Evolutionary conservation across 2,888 invertebrate genomes (phyloP).

Genomic region (Tenthredo notha): DNA sequence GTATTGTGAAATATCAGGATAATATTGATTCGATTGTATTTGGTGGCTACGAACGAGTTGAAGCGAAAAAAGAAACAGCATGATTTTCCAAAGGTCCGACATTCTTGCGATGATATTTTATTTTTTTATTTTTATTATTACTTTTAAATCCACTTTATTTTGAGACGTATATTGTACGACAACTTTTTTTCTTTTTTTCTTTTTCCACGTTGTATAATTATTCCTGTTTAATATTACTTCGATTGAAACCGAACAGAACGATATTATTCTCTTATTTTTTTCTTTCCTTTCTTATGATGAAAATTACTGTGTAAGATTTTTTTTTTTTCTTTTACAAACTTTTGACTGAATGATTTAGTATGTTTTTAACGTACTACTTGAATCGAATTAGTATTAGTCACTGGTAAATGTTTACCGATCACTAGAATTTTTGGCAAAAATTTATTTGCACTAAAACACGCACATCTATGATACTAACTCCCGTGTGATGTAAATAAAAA

Average conservation of each 20-base stretch:
- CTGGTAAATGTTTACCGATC: not conserved
- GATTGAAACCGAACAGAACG: not conserved
- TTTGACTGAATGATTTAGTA: not conserved
- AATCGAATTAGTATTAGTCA: not conserved
- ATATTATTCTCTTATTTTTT: not conserved
- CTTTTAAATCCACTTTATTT: not conserved
- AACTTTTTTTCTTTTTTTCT: too few species aligned
- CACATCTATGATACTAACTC: not conserved
- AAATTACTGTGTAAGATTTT: not conserved
- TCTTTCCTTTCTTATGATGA: not conserved
- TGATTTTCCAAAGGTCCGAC: not conserved
- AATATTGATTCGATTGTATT: conserved; percentile 1
- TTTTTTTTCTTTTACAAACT: not conserved
- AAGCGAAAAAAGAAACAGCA: not conserved
- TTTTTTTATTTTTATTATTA: not conserved
- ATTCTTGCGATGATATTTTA: not conserved
- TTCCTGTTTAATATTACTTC: not conserved
- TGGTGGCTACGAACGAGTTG: not conserved
- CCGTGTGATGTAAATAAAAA: not conserved
- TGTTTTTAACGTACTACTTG: not conserved
- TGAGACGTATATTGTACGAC: not conserved
- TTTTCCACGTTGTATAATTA: not conserved
- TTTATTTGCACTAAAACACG: not conserved
- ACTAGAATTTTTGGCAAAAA: not conserved
- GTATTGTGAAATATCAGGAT: not conserved